Conservation (phyloP, 2,797 vertebrate species). For the Periparus ater region DNA sequence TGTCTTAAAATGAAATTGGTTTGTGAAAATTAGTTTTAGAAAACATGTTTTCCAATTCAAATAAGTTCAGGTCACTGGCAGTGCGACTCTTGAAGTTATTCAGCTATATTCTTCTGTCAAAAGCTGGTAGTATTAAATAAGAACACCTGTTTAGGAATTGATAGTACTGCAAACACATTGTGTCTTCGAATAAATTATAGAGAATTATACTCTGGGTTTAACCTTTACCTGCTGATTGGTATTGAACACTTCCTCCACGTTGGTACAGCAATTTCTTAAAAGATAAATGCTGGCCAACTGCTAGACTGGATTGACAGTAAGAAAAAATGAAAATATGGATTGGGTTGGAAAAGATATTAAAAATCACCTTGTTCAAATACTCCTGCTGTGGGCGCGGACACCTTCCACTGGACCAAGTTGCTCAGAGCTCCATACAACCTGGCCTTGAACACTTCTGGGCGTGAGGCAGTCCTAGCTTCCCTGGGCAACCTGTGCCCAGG, state of each 20-base stretch:
- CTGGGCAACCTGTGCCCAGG: background rate
- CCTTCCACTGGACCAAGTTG: background rate
- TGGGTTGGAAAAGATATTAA: background rate
- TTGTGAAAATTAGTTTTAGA: background rate
- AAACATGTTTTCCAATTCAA: background rate
- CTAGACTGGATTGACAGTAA: background rate
- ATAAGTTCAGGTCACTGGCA: background rate
- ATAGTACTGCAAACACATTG: background rate
- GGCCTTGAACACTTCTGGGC: background rate
- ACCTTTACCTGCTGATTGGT: background rate
- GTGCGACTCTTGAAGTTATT: background rate
- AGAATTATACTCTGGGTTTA: background rate
- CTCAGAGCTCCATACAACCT: background rate
- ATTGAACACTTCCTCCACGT: background rate
- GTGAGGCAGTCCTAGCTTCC: background rate
- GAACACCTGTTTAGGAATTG: background rate
- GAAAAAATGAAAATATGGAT: background rate
- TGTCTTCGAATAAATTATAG: background rate
- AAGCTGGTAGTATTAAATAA: background rate
- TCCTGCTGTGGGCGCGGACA: background rate
- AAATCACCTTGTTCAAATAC: background rate
- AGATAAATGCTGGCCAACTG: background rate
- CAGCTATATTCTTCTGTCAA: background rate
- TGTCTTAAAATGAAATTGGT: background rate
- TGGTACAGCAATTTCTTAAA: background rate